Evolutionary conservation across 2,888 invertebrate genomes (phyloP).

Genomic region (Coenonympha glycerion): DNA sequence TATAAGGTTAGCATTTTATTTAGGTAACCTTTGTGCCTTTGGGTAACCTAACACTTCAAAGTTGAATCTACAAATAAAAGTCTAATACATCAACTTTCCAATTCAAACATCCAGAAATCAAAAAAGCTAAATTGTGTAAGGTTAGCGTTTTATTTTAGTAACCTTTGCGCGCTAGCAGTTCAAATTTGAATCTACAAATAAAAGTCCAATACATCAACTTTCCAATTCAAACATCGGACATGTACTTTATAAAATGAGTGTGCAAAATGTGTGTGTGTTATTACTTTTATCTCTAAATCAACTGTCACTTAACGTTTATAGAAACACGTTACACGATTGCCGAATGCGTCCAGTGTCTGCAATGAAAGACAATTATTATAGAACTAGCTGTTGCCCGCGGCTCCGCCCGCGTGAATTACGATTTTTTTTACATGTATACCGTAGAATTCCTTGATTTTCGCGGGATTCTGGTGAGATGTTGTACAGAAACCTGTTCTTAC

Average conservation of each 20-base stretch:
- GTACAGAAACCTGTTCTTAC: no score
- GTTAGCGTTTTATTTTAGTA: no score
- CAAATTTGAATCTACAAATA: slow-evolving; percentile 11
- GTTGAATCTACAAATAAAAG: slow-evolving; percentile 11
- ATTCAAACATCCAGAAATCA: no score
- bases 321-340: slow-evolving; percentile 1
- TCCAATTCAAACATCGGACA: slow-evolving; percentile 35
- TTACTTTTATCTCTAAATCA: slow-evolving; percentile 38
- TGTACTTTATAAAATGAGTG: slow-evolving; percentile 29
- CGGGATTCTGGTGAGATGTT: no score
- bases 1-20: no score
- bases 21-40: no score
- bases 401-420: no score
- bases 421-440: no score
- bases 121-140: no score
- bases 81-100: slow-evolving; percentile 34
- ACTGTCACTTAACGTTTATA: slow-evolving; percentile 27
- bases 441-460: no score
- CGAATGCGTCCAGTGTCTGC: slow-evolving; percentile 25
- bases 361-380: slow-evolving; percentile 6
- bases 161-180: no score
- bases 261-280: slow-evolving; percentile 35
- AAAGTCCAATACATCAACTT: slow-evolving; percentile 29
- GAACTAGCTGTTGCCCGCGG: no score
- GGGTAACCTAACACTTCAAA: slow-evolving; percentile 1